Percentiles rank a stretch among this genome's conserved stretches.
These are phyloP conservation scores for Acanthosoma haemorrhoidale DNA, from an alignment of 2,888 invertebrate genomes.

Conservation along the genomic window DNA sequence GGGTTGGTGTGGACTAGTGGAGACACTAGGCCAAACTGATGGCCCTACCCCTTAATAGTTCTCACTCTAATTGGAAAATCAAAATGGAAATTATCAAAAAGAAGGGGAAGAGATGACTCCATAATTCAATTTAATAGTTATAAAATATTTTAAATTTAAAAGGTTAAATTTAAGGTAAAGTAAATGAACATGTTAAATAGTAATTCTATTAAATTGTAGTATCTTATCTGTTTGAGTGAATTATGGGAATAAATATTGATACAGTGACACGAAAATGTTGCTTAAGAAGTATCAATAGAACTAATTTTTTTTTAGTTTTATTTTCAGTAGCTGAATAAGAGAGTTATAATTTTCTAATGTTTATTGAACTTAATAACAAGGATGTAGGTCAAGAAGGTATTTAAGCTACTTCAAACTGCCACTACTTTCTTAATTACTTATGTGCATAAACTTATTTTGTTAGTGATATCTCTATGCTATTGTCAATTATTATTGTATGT, in stretches of 20 bases:
- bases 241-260: background rate
- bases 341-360: background rate
- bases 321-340: background rate
- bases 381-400: background rate
- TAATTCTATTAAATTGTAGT: background rate
- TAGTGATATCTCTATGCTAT: too few species aligned
- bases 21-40: background rate
- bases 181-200: too few species aligned
- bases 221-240: constrained; percentile 8
- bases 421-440: too few species aligned
- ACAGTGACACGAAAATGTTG: background rate
- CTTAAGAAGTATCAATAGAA: background rate
- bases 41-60: constrained; percentile 1
- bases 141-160: background rate
- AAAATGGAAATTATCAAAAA: background rate
- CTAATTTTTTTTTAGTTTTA: background rate
- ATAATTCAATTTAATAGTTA: too few species aligned
- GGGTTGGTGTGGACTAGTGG: background rate
- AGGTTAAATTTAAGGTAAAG: background rate
- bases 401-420: background rate
- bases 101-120: too few species aligned
- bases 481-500: too few species aligned
- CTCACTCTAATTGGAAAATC: background rate
- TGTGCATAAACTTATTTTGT: too few species aligned
- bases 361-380: background rate